phyloP scores from a whole-genome alignment of 2,888 invertebrate genomes.

The Augochlorella aurata region DNA sequence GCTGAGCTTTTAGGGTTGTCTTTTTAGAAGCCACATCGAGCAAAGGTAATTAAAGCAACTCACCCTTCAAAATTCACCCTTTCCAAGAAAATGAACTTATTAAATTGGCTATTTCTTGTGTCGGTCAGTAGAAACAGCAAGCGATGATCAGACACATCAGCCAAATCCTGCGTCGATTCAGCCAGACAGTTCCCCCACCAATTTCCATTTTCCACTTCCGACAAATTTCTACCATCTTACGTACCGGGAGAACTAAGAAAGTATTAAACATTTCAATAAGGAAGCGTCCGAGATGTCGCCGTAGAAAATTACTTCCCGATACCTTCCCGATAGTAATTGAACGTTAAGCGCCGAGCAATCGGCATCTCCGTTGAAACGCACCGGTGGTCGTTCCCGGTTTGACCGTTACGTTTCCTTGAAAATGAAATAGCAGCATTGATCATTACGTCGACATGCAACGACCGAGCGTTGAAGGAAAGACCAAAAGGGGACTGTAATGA shows the following conservation, averaged over 20 bases:
- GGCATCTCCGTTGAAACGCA: background rate
- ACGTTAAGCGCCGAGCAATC: background rate
- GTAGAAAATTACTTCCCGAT: background rate
- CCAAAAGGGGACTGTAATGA: constrained; percentile 70
- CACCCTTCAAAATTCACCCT: background rate
- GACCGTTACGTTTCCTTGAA: constrained; percentile 37
- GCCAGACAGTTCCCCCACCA: background rate
- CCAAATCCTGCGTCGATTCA: background rate
- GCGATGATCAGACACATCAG: background rate
- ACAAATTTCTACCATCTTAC: background rate
- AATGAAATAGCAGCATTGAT: constrained; percentile 37
- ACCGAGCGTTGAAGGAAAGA: constrained; percentile 67
- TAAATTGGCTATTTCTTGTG: background rate
- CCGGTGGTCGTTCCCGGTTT: background rate
- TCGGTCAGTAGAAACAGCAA: background rate
- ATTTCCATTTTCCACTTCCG: background rate
- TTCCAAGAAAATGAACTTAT: background rate
- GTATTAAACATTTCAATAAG: background rate
- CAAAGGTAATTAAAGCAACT: too few species aligned
- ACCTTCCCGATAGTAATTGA: background rate
- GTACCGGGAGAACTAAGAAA: too few species aligned
- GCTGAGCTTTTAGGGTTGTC: background rate
- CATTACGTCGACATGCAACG: constrained; percentile 21
- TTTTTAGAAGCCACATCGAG: background rate
- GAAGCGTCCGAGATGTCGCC: background rate